Evolutionary conservation across 2,888 invertebrate genomes (phyloP).

Genomic region (Portevinia maculata): DNA sequence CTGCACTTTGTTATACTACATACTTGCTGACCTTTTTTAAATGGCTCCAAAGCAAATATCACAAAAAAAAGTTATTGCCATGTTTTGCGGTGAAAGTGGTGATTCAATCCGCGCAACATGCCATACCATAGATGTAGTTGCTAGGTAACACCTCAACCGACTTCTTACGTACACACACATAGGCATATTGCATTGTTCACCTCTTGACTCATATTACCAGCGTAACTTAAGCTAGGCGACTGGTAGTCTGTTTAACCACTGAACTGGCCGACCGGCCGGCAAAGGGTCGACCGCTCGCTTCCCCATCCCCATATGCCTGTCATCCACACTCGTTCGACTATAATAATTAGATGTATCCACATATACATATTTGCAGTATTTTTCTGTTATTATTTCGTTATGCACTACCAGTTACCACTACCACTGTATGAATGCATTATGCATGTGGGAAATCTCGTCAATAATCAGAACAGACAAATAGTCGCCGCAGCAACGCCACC

Average conservation of each 20-base stretch:
- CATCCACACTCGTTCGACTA: neutral
- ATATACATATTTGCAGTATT: constrained; percentile 1
- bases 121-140: constrained; percentile 53
- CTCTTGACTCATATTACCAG: constrained; percentile 32
- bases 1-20: constrained; percentile 11
- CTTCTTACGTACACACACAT: no score
- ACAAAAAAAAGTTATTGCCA: constrained; percentile 50
- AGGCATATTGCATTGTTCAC: neutral
- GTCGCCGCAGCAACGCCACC: constrained; percentile 47
- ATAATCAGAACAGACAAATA: constrained; percentile 59
- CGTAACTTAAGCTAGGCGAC: constrained; percentile 53
- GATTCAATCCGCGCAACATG: constrained; percentile 56
- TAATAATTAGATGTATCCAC: constrained; percentile 14
- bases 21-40: constrained; percentile 15
- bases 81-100: constrained; percentile 62
- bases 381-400: constrained; percentile 3
- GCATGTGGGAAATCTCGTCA: constrained; percentile 47
- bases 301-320: neutral
- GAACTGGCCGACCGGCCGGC: constrained; percentile 37
- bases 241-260: constrained; percentile 56
- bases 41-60: constrained; percentile 19
- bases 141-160: constrained; percentile 57
- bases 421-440: constrained; percentile 28
- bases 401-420: constrained; percentile 15
- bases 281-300: constrained; percentile 14